These are phyloP conservation scores for Belgica antarctica DNA, from an alignment of 2,888 invertebrate species.

Conservation along the genomic window DNA sequence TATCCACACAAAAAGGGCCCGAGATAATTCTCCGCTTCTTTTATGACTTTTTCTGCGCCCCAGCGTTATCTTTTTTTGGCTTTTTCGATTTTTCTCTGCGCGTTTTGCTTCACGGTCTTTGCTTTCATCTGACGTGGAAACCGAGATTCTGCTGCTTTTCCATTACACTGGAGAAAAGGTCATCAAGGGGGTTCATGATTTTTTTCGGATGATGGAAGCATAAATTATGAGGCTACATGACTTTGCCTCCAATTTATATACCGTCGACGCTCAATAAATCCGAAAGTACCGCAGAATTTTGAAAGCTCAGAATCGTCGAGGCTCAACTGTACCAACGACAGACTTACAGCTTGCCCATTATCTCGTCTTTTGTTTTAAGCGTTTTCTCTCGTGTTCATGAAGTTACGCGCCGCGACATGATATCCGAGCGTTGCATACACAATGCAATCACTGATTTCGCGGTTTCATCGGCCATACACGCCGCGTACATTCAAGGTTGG, in stretches of 20 bases:
- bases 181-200: slow-evolving; percentile 10
- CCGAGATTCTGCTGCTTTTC: slow-evolving; percentile 25
- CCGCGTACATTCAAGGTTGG: slow-evolving; percentile 15
- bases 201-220: neutral
- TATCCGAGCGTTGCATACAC: slow-evolving; percentile 22
- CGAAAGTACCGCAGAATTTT: neutral
- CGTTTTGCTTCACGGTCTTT: slow-evolving; percentile 20
- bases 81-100: no score
- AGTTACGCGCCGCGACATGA: slow-evolving; percentile 27
- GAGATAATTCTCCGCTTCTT: slow-evolving; percentile 9
- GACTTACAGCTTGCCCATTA: slow-evolving; percentile 1
- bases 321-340: neutral
- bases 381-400: neutral
- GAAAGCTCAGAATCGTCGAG: neutral
- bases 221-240: slow-evolving; percentile 17
- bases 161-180: slow-evolving; percentile 23
- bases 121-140: no score
- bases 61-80: slow-evolving; percentile 15
- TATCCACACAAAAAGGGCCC: neutral
- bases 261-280: neutral
- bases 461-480: slow-evolving; percentile 17
- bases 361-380: slow-evolving; percentile 10
- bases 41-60: slow-evolving; percentile 5
- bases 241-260: neutral
- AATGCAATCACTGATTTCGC: slow-evolving; percentile 39